Base-by-base conservation (phyloP, 35 echinoderm and acorn worm species). In the Heliocidaris tuberculata region DNA sequence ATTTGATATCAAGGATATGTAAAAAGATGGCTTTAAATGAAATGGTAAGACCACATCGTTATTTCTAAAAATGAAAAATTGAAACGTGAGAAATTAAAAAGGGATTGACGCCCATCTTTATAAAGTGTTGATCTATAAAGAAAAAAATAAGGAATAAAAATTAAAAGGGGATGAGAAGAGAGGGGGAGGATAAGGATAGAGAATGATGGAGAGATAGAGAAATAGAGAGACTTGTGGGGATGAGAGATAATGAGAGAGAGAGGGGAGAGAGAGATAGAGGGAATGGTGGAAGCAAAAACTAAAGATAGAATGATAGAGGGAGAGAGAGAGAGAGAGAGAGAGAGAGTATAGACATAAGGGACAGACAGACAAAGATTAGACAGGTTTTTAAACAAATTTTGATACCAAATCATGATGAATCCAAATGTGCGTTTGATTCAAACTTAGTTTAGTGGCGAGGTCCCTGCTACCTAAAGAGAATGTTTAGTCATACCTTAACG, bases 1-100 rank as follows among this genome's bases (percentile, higher is more conserved):
- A 78, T 78, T 78, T 78, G 65, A 78, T 78, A 78, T 78, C 17
- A 78, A 17, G 65, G 65, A 78, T 78, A n/a, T 78, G 65, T n/a
- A 19, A 78, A n/a, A n/a, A 78, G 65, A 78, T 6, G 27, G 27
- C 12, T 60, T 27, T 9, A 78, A 21, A 27, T 29, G 65, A 7
- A 78, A 78, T 70, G 19, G 16, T 70, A 3, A 3, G 6, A 78
- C 65, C 21, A 7, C 27, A 56, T 78, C 27, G 19, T 78, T n/a
- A 78, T 24, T 16, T 21, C 27, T 6, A 70, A 19, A 21, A 24
- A 24, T 2, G 7, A 70, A 21, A 70, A 24, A 2, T 70, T 24
- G 24, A 19, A 21, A 24, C 60, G 60, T 70, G 60, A 27, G 12
- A 70, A 78, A 78, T 78, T 7, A n/a, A 7, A 12, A 56, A 15